Evolutionary conservation across 2,888 invertebrate species (phyloP), one percentile per base, ranked within the genome.

Genomic region (Apamea epomidion): DNA sequence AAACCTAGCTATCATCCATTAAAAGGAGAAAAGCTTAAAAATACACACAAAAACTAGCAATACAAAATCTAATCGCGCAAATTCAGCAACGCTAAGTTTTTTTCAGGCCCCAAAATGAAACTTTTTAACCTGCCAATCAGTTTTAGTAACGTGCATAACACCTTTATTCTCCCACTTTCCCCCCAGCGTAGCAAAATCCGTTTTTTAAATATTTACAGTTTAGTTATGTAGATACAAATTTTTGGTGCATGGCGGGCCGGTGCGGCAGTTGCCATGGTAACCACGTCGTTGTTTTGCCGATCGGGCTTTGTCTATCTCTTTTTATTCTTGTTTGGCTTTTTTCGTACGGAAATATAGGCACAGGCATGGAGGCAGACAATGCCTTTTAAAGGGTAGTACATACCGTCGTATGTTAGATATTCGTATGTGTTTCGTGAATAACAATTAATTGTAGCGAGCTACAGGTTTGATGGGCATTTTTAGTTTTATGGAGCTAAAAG

Each of bases 241-340:
- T 93, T 94, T 92, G 92, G 93, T 92, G 93, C 92, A 93, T 91
- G 92, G 91, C 89, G 86, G 89, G 91, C 60, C 83, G 82, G 94
- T 94, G 95, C 96, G 94, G 94, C 94, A 94, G 95, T 96, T 91
- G 91, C 95, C 93, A 95, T 95, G 92, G 94, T 91, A 93, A 95
- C 95, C 85, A 89, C 91, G 92, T 94, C 94, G 95, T 96, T 96
- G 96, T 96, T 96, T 96, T 96, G 96, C 93, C 96, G 94, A 96
- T 96, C 90, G 93, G 89, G 91, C 93, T 91, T 92, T 93, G 93
- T 94, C 92, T 93, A 93, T 76, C 67, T 48, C 92, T 92, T 93
- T 94, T 93, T 92, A 91, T 91, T 94, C 78, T 90, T 86, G 88
- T 87, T 91, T 85, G 89, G 89, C 92, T 93, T 93, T 94, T 94